These are phyloP conservation scores for Agonopterix arenella DNA, from an alignment of 2,888 invertebrate species.

Conservation along the genomic window DNA sequence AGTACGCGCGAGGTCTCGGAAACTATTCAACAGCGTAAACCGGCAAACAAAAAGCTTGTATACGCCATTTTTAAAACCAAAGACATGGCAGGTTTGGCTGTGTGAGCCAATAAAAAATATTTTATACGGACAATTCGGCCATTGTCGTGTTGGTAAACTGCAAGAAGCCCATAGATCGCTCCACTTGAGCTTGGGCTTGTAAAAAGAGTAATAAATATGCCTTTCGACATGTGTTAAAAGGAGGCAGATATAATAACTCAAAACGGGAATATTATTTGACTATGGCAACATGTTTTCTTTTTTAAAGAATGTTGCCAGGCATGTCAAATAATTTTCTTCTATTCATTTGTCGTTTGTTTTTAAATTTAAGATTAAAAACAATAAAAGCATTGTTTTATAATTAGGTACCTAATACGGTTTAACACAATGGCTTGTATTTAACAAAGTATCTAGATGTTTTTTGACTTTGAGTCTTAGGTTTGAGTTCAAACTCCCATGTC, in stretches of 20 bases:
- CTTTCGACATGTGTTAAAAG: conserved; percentile 68
- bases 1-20: conserved; percentile 57
- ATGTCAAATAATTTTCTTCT: no score
- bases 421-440: no score
- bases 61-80: conserved; percentile 80
- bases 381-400: no score
- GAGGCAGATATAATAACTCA: conserved; percentile 59
- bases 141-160: conserved; percentile 78
- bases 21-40: conserved; percentile 73
- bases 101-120: conserved; percentile 76
- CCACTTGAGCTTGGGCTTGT: conserved; percentile 68
- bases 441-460: no score
- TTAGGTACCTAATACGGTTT: no score
- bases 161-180: conserved; percentile 74
- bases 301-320: no score
- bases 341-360: no score
- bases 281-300: conserved; percentile 35
- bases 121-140: conserved; percentile 72
- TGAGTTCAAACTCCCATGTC: no score
- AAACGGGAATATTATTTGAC: conserved; percentile 30
- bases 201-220: conserved; percentile 72
- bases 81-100: conserved; percentile 75
- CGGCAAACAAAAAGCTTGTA: conserved; percentile 80
- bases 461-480: no score
- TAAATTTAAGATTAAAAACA: no score